phyloP scores from a whole-genome alignment of 1,140 invertebrate species.

The Theocolax elegans region DNA sequence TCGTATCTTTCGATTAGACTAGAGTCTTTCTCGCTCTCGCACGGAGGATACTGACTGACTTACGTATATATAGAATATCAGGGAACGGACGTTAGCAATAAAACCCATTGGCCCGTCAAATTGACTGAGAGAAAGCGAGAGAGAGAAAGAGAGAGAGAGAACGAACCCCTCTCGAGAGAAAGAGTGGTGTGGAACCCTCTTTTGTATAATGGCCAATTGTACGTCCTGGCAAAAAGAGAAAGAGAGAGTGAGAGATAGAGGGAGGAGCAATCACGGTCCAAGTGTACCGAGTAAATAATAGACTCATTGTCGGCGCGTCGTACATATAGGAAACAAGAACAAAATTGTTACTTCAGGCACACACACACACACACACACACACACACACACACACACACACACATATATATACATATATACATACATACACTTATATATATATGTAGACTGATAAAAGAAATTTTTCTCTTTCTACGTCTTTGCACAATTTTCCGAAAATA shows the following conservation, averaged over 20 bases:
- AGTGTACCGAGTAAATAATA: constrained; percentile 58
- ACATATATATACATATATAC: too few species aligned
- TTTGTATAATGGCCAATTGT: constrained; percentile 60
- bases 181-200: constrained; percentile 46
- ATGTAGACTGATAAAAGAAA: too few species aligned
- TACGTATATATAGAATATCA: neutral
- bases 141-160: constrained; percentile 39
- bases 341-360: too few species aligned
- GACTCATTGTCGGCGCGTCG: constrained; percentile 8
- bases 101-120: constrained; percentile 59
- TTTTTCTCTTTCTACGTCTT: neutral
- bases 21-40: too few species aligned
- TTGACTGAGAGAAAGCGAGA: constrained; percentile 48
- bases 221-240: neutral
- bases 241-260: constrained; percentile 41
- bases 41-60: too few species aligned
- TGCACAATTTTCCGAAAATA: neutral
- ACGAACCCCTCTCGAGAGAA: too few species aligned
- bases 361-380: too few species aligned
- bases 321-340: neutral
- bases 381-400: too few species aligned
- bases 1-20: too few species aligned
- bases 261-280: constrained; percentile 31
- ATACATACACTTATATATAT: too few species aligned
- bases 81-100: constrained; percentile 59